These are phyloP conservation scores for Lophochroa leadbeateri DNA, from an alignment of 2,113 vertebrate genomes.

Conservation along the genomic window DNA sequence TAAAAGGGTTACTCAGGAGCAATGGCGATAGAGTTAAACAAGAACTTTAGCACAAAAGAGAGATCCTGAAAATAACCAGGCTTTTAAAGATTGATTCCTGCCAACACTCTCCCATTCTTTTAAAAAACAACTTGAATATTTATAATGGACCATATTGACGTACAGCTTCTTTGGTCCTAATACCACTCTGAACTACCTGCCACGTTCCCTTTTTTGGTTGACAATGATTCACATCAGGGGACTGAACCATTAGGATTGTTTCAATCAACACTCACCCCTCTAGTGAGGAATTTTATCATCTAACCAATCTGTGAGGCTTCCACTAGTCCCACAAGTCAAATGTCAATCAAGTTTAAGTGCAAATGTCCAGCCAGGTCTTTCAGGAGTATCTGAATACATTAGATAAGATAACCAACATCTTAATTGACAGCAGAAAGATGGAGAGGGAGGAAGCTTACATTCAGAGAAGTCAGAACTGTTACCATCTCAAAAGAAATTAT, in stretches of 20 bases:
- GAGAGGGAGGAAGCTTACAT: not conserved
- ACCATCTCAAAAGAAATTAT: not conserved
- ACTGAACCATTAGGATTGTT: conserved; percentile 14
- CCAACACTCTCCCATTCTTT: not conserved
- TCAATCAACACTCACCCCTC: not conserved
- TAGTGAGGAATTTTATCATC: conserved; percentile 26
- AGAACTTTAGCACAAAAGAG: not conserved
- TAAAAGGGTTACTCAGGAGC: not conserved
- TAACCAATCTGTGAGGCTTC: not conserved
- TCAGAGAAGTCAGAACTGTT: not conserved
- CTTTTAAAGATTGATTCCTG: not conserved
- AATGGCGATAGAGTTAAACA: not conserved
- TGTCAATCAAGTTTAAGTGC: conserved; percentile 15
- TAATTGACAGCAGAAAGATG: not conserved
- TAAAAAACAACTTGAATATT: conserved; percentile 1
- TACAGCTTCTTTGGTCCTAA: not conserved
- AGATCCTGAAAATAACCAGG: not conserved
- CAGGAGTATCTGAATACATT: conserved; percentile 5
- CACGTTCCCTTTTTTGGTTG: not conserved
- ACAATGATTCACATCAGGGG: not conserved
- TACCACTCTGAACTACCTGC: not conserved
- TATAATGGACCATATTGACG: not conserved
- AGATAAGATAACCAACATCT: not conserved
- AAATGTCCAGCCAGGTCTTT: conserved; percentile 10
- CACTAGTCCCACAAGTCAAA: not conserved